Percentiles rank a stretch among this genome's conserved stretches.
phyloP scores from a whole-genome alignment of 2,888 invertebrate genomes.

The Euzophera pinguis region DNA sequence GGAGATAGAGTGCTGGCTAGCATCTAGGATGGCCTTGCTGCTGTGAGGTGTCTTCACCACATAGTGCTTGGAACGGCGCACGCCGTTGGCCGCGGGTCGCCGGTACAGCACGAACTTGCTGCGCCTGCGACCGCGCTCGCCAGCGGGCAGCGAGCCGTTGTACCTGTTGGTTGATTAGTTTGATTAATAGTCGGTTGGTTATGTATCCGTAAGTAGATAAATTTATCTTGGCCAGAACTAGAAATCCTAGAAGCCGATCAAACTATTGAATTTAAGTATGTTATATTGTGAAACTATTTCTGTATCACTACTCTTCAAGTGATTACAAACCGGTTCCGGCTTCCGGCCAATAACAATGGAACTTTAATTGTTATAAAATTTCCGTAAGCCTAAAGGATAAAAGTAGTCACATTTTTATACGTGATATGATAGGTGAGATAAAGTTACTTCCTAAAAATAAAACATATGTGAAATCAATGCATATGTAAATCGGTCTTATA shows the following conservation, averaged over 20 bases:
- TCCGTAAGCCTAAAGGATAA: no score
- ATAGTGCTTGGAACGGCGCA: conserved; percentile 96
- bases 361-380: no score
- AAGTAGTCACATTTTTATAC: no score
- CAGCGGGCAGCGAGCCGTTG: conserved; percentile 95
- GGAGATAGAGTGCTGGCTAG: conserved; percentile 96
- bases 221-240: no score
- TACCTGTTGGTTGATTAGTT: conserved; percentile 80
- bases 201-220: background rate
- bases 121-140: conserved; percentile 94
- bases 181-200: background rate
- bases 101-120: conserved; percentile 96
- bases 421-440: no score
- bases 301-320: no score
- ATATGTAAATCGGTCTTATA: background rate
- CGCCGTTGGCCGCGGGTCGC: conserved; percentile 92
- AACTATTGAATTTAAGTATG: no score
- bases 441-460: no score
- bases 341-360: no score
- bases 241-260: no score
- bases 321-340: no score
- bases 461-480: background rate
- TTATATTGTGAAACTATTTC: no score
- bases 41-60: conserved; percentile 97
- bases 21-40: conserved; percentile 96